Conservation (phyloP, 2,113 vertebrate species). For the Nesoenas mayeri region DNA sequence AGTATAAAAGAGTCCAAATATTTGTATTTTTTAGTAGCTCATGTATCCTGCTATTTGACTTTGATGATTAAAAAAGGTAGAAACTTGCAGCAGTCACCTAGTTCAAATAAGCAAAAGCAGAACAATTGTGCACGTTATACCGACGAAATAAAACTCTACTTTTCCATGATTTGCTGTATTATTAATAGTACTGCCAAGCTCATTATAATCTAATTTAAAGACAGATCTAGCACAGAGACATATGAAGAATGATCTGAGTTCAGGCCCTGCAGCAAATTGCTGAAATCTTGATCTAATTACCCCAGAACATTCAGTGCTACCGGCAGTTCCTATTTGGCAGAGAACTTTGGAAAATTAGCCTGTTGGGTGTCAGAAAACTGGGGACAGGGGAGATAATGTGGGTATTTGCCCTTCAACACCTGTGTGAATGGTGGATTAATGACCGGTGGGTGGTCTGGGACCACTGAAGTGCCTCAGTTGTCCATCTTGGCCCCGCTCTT, state of each 20-base stretch:
- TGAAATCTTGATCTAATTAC: constrained; percentile 61
- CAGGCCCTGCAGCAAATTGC: constrained; percentile 55
- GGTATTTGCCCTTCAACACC: neutral
- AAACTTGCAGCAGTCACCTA: neutral
- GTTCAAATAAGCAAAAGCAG: neutral
- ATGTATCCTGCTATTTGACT: constrained; percentile 5
- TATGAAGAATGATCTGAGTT: constrained; percentile 54
- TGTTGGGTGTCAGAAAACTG: neutral
- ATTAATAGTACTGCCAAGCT: constrained; percentile 55
- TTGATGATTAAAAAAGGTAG: constrained; percentile 43
- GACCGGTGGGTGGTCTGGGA: accelerated
- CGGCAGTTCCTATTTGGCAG: neutral
- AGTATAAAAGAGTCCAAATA: neutral
- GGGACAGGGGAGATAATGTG: neutral
- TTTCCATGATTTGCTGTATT: constrained; percentile 30
- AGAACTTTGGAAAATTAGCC: neutral
- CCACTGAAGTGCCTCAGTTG: neutral
- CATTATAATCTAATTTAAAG: constrained; percentile 70
- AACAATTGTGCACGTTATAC: neutral
- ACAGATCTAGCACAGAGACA: constrained; percentile 38
- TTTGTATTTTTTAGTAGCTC: constrained; percentile 39
- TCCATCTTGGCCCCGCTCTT: neutral
- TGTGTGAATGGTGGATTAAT: neutral
- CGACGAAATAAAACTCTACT: constrained; percentile 11
- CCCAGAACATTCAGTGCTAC: neutral